These are phyloP conservation scores for Pherbina coryleti DNA, from an alignment of 2,888 invertebrate genomes.

Conservation along the genomic window DNA sequence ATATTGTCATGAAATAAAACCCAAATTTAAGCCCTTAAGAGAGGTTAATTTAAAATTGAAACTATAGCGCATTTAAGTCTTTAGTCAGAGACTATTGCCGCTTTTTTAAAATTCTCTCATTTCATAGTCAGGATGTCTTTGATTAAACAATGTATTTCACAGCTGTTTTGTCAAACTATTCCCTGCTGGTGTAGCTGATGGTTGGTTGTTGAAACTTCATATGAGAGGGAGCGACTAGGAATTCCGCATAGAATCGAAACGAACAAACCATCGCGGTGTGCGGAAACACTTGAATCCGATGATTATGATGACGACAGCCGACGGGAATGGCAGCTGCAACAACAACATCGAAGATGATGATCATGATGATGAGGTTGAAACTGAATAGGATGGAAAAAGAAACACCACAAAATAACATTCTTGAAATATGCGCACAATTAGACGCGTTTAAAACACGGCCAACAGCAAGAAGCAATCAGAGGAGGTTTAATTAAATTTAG, in stretches of 20 bases:
- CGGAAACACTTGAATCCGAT: too few species aligned
- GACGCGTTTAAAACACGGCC: slow-evolving; percentile 8
- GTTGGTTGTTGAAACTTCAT: neutral
- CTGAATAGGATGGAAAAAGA: neutral
- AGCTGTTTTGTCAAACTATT: too few species aligned
- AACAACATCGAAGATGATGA: neutral
- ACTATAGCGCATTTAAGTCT: too few species aligned
- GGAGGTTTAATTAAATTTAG: slow-evolving; percentile 60
- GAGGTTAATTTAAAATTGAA: too few species aligned
- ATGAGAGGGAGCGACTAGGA: neutral
- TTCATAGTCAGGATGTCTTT: too few species aligned
- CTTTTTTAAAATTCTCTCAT: too few species aligned
- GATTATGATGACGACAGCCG: neutral
- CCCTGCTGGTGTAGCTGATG: too few species aligned
- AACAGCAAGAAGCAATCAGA: slow-evolving; percentile 12
- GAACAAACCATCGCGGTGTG: neutral
- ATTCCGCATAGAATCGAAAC: neutral
- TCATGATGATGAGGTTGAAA: slow-evolving; percentile 24
- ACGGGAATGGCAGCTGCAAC: neutral
- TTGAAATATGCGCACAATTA: slow-evolving; percentile 13
- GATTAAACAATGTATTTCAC: too few species aligned
- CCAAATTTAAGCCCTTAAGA: too few species aligned
- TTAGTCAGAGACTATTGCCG: too few species aligned
- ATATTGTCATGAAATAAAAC: too few species aligned
- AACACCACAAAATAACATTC: slow-evolving; percentile 16